Percentiles rank a stretch among this genome's conserved stretches.
Evolutionary conservation across 2,797 vertebrate genomes (phyloP).

Genomic region (Tiaroga cobitis): DNA sequence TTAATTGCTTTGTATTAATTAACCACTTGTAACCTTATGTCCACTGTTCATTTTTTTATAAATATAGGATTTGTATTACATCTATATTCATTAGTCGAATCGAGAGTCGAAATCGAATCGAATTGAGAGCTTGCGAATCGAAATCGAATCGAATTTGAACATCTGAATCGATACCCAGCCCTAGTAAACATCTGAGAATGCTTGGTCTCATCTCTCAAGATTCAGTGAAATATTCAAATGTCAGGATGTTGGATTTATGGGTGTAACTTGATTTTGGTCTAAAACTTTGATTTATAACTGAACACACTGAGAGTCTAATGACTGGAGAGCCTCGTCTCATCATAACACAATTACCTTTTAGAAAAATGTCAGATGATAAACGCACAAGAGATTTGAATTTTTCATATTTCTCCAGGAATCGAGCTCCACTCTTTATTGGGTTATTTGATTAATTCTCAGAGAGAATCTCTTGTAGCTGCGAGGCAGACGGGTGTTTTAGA

Average conservation of each 20-base stretch:
- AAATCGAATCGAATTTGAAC: no score
- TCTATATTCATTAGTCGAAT: no score
- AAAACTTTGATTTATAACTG: conserved; percentile 34
- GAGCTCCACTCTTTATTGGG: conserved; percentile 42
- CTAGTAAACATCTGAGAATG: background rate
- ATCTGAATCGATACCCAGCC: no score
- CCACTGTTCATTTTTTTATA: no score
- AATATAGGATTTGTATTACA: no score
- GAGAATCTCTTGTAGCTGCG: conserved; percentile 36
- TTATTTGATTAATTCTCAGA: conserved; percentile 54
- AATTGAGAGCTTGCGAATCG: no score
- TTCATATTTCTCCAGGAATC: conserved; percentile 33
- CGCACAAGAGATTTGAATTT: conserved; percentile 32
- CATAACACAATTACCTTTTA: conserved; percentile 36
- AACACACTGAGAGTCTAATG: conserved; percentile 35
- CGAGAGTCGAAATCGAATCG: no score
- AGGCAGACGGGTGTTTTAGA: conserved; percentile 41
- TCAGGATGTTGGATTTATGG: conserved; percentile 9
- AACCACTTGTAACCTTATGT: no score
- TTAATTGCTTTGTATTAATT: no score
- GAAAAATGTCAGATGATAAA: conserved; percentile 40
- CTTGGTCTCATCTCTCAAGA: background rate
- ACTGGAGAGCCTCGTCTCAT: conserved; percentile 30
- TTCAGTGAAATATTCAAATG: background rate
- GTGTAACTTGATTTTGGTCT: conserved; percentile 30